A percentile compares a stretch with the other conserved stretches of the same genome.
Evolutionary conservation across 92 coral and sea anemone genomes (phyloP).

Genomic region (Palythoa heliodiscus): DNA sequence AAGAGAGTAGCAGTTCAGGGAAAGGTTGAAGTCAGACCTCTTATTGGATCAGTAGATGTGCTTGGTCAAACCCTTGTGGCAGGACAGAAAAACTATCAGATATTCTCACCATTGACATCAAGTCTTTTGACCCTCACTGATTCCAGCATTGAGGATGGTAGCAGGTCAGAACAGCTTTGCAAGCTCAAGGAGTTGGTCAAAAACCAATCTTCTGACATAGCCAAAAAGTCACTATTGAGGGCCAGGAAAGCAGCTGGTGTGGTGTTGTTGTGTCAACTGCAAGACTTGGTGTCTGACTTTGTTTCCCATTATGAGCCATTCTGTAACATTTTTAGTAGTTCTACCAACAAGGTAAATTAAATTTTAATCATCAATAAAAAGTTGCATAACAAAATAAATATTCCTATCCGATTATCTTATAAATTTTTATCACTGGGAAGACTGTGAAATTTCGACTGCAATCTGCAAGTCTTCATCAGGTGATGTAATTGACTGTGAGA

Average conservation of each 20-base stretch:
- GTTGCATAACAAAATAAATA: background rate
- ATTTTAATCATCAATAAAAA: too few relatives aligned
- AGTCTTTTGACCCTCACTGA: constrained; percentile 35
- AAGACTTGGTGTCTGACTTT: constrained; percentile 23
- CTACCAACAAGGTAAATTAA: constrained; percentile 1
- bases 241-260: constrained; percentile 23
- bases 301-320: constrained; percentile 25
- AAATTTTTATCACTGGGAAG: too few relatives aligned
- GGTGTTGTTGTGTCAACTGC: constrained; percentile 2
- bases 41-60: constrained; percentile 34
- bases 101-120: constrained; percentile 34
- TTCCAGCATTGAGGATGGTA: background rate
- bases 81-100: constrained; percentile 1
- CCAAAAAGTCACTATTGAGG: constrained; percentile 7
- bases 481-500: too few relatives aligned
- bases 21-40: background rate
- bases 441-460: background rate
- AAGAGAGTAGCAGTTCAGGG: constrained; percentile 31
- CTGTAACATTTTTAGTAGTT: constrained; percentile 2
- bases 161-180: background rate
- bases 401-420: too few relatives aligned
- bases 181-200: constrained; percentile 6
- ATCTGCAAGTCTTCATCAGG: too few relatives aligned
- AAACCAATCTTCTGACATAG: constrained; percentile 3
- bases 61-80: constrained; percentile 12